phyloP scores from a whole-genome alignment of 2,888 invertebrate species.

The Phortica okadai region DNA sequence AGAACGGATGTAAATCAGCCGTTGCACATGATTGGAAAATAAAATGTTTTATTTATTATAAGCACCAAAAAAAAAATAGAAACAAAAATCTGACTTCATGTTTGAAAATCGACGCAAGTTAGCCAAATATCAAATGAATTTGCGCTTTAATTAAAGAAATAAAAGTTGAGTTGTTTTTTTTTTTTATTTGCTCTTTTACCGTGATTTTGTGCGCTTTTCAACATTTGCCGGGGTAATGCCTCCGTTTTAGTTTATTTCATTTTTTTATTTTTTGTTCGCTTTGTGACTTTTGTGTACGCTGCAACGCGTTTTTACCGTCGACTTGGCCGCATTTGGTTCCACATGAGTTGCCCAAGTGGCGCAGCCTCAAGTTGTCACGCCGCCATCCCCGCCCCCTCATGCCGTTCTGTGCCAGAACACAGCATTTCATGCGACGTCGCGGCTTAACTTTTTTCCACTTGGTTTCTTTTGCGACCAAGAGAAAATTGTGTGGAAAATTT shows the following conservation, averaged over 20 bases:
- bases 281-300: not conserved
- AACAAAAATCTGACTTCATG: not conserved
- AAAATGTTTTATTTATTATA: not conserved
- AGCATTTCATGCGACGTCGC: not conserved
- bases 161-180: too few relatives aligned
- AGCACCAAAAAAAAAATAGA: not conserved
- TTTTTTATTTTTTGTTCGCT: not conserved
- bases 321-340: not conserved
- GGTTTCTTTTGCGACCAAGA: slow-evolving; percentile 3
- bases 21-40: not conserved
- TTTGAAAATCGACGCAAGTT: not conserved
- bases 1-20: slow-evolving; percentile 28
- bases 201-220: not conserved
- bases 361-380: not conserved
- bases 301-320: not conserved
- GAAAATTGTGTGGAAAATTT: slow-evolving; percentile 25
- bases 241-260: not conserved
- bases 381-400: not conserved
- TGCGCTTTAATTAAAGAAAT: too few relatives aligned
- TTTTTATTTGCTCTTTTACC: not conserved
- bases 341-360: not conserved
- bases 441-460: slow-evolving; percentile 20
- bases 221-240: not conserved
- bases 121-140: too few relatives aligned
- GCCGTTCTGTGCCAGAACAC: not conserved